phyloP scores from a whole-genome alignment of 2,888 invertebrate species.

The Heliothis peltigera region DNA sequence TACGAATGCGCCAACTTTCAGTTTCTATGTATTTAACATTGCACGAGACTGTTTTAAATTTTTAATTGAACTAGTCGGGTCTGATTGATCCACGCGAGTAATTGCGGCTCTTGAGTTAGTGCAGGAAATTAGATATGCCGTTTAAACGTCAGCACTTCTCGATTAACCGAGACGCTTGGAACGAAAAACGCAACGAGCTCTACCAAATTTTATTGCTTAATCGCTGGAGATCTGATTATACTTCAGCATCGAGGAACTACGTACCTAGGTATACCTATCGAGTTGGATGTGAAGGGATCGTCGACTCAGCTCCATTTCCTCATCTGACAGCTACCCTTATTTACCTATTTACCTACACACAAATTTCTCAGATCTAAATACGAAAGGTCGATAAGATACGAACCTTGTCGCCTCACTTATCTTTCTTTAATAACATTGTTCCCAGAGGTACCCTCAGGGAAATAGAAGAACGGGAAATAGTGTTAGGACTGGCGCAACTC shows the following conservation, averaged over 20 bases:
- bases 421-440: conserved; percentile 83
- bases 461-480: conserved; percentile 78
- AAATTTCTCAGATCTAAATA: conserved; percentile 65
- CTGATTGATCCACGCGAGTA: conserved; percentile 43
- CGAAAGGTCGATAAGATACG: conserved; percentile 65
- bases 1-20: conserved; percentile 80
- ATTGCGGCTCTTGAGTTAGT: conserved; percentile 47
- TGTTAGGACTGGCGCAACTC: conserved; percentile 71
- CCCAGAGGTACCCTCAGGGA: conserved; percentile 78
- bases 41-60: conserved; percentile 47
- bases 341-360: conserved; percentile 62
- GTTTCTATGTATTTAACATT: conserved; percentile 71
- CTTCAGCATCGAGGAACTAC: conserved; percentile 24
- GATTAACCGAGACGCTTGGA: conserved; percentile 48
- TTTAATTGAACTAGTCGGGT: conserved; percentile 49
- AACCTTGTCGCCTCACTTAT: conserved; percentile 73
- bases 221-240: conserved; percentile 41
- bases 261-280: conserved; percentile 5
- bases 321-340: conserved; percentile 55
- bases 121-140: conserved; percentile 53
- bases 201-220: conserved; percentile 57
- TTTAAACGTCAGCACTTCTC: conserved; percentile 56
- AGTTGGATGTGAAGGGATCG: conserved; percentile 30
- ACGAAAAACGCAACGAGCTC: conserved; percentile 48
- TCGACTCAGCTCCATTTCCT: conserved; percentile 30